These are phyloP conservation scores for Phaedon cochleariae DNA, from an alignment of 2,888 invertebrate species.

Conservation along the genomic window DNA sequence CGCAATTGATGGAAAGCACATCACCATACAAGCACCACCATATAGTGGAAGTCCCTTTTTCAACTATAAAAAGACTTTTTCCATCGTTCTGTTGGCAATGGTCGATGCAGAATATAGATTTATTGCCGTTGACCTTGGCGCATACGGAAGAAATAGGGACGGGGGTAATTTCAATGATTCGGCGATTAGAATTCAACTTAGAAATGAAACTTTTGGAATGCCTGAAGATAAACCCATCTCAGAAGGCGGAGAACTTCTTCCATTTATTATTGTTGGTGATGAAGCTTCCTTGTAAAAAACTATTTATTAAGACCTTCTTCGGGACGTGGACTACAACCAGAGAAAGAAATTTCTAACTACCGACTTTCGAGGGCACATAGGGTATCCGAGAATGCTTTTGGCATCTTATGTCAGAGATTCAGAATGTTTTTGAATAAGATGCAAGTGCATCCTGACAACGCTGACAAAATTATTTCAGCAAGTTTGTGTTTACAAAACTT, in stretches of 20 bases:
- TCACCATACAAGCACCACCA: too few relatives aligned
- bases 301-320: constrained; percentile 44
- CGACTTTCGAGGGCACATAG: not conserved
- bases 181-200: constrained; percentile 38
- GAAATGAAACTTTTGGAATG: constrained; percentile 30
- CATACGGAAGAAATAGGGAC: constrained; percentile 49
- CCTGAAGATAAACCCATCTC: constrained; percentile 28
- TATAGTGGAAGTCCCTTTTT: not conserved
- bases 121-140: constrained; percentile 49
- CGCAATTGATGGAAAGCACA: constrained; percentile 45
- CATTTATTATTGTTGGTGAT: constrained; percentile 46
- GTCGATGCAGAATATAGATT: constrained; percentile 49
- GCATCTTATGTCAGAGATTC: not conserved
- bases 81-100: constrained; percentile 45
- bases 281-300: too few relatives aligned
- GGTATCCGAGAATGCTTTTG: not conserved
- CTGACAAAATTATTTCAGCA: constrained; percentile 5
- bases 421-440: not conserved
- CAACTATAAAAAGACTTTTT: too few relatives aligned
- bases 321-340: constrained; percentile 18
- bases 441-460: not conserved
- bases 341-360: constrained; percentile 18
- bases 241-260: constrained; percentile 26
- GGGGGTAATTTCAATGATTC: constrained; percentile 43
- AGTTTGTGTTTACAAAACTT: constrained; percentile 20